Evolutionary conservation across 2,797 vertebrate genomes (phyloP).

Genomic region (Neosilurus hyrtlii): DNA sequence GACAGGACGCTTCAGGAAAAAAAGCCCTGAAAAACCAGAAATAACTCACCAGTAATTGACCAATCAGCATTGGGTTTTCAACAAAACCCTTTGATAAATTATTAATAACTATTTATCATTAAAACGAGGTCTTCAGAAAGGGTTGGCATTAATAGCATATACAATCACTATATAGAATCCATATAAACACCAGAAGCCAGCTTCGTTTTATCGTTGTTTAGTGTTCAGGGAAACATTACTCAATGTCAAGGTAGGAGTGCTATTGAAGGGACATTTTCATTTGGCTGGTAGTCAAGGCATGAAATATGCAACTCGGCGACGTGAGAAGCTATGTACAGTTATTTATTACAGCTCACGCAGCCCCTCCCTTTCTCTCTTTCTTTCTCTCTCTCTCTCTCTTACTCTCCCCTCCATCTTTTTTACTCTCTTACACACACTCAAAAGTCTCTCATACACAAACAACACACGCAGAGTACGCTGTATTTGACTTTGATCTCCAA

Average conservation of each 20-base stretch:
- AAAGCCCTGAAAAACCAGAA: no score
- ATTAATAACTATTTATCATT: no score
- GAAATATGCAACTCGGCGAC: slow-evolving; percentile 45
- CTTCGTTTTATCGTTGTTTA: slow-evolving; percentile 18
- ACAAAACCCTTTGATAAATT: no score
- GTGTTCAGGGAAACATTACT: slow-evolving; percentile 37
- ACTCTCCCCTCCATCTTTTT: neutral
- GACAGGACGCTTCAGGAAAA: no score
- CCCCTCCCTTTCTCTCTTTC: neutral
- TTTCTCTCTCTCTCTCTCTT: neutral
- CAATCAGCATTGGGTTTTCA: no score
- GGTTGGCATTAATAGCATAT: slow-evolving; percentile 8
- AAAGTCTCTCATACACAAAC: neutral
- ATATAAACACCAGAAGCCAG: slow-evolving; percentile 14
- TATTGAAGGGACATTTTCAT: slow-evolving; percentile 40
- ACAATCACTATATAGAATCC: neutral
- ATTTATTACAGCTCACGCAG: slow-evolving; percentile 37
- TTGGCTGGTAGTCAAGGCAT: slow-evolving; percentile 46
- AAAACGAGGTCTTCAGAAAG: neutral
- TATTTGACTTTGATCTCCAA: slow-evolving; percentile 16
- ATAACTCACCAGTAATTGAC: no score
- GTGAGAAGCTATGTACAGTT: slow-evolving; percentile 39
- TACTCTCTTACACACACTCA: neutral
- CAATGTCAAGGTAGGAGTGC: slow-evolving; percentile 29
- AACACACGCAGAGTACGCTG: neutral